Percentiles rank a stretch among this genome's conserved stretches.
These are phyloP conservation scores for Melanostoma mellinum DNA, from an alignment of 2,888 invertebrate genomes.

Conservation along the genomic window DNA sequence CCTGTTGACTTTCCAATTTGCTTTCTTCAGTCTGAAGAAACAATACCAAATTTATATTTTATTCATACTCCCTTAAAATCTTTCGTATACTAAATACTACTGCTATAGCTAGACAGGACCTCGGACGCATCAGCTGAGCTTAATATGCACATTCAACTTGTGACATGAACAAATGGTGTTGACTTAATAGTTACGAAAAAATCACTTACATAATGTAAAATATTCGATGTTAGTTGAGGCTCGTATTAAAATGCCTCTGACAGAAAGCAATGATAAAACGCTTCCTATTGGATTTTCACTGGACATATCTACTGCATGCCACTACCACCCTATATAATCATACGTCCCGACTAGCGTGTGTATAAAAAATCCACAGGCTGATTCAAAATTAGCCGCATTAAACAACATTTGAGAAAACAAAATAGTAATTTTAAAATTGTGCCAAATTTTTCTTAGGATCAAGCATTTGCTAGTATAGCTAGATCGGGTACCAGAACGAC, in stretches of 20 bases:
- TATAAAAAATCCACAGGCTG: too few species aligned
- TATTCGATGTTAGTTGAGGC: conserved; percentile 92
- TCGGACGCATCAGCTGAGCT: conserved; percentile 88
- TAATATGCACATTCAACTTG: conserved; percentile 87
- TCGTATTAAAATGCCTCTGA: conserved; percentile 92
- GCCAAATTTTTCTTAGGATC: too few species aligned
- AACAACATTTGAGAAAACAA: too few species aligned
- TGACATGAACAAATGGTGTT: conserved; percentile 92
- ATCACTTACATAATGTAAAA: conserved; percentile 88
- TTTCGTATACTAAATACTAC: conserved; percentile 89
- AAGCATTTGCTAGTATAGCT: too few species aligned
- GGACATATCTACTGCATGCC: conserved; percentile 87
- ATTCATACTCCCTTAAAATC: conserved; percentile 86
- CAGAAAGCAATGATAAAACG: conserved; percentile 88
- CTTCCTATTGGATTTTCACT: conserved; percentile 91
- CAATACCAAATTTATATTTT: conserved; percentile 84
- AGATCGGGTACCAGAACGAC: too few species aligned
- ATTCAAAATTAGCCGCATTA: too few species aligned
- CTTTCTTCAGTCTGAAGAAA: conserved; percentile 86
- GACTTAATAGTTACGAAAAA: conserved; percentile 85
- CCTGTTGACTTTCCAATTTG: conserved; percentile 94
- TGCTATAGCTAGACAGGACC: conserved; percentile 89
- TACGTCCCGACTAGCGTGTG: too few species aligned
- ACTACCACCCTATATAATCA: conserved; percentile 73
- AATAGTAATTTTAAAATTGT: too few species aligned